Conservation (phyloP, 2,797 vertebrate species). For the Enteromius argenteus region DNA sequence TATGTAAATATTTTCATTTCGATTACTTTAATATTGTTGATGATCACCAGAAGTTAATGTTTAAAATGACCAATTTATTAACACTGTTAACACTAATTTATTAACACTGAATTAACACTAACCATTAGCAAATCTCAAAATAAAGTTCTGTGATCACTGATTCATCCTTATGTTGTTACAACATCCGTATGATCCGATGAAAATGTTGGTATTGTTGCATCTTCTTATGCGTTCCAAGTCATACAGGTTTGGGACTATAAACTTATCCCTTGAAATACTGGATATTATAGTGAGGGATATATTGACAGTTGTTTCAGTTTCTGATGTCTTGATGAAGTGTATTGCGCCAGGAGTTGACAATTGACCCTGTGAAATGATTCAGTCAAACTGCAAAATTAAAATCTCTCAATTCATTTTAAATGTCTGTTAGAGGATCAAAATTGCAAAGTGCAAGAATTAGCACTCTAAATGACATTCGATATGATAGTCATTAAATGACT, state of each 20-base stretch:
- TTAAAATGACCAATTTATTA: background rate
- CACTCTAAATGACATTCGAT: conserved; percentile 12
- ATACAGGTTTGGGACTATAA: background rate
- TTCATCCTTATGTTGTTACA: background rate
- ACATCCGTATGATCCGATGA: too few relatives aligned
- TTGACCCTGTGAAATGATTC: conserved; percentile 17
- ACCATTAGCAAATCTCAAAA: background rate
- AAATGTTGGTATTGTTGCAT: too few relatives aligned
- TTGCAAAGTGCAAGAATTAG: background rate
- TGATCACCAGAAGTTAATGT: background rate
- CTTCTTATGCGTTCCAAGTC: background rate
- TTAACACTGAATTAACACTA: background rate
- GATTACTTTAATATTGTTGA: background rate
- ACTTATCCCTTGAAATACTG: conserved; percentile 25
- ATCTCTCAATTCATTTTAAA: background rate
- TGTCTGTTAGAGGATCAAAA: conserved; percentile 13
- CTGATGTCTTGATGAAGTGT: conserved; percentile 29
- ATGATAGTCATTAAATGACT: background rate
- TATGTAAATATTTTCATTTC: background rate
- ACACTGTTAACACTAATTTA: background rate
- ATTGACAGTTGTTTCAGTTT: conserved; percentile 32
- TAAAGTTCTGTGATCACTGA: background rate
- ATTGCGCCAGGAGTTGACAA: background rate
- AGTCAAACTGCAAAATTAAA: conserved; percentile 11
- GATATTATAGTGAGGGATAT: conserved; percentile 47